Evolutionary conservation across 2,797 vertebrate species (phyloP), one percentile per base, ranked within the genome.

Genomic region (Anniella stebbinsi): DNA sequence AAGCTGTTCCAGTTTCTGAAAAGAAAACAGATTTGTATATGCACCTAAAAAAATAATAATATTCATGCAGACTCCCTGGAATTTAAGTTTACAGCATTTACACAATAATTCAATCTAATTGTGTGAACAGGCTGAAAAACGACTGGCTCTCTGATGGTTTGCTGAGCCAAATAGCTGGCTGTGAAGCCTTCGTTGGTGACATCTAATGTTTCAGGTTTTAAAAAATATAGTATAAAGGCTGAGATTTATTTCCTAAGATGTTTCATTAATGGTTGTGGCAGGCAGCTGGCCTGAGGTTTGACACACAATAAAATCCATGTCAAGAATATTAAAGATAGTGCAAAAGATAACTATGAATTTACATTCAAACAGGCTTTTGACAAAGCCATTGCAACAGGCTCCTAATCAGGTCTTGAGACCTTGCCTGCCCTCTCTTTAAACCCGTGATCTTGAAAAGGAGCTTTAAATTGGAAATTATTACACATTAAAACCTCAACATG

Each of bases 401-500:
- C 97, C 98, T 98, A 98, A 99, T 98, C 98, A 98, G 98, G 97
- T 97, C 97, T 97, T 92, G 97, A 97, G 97, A 98, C 97, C 97
- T 94, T 95, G 97, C 97, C 97, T 98, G 97, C 97, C 98, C 98
- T 98, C 98, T 98, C 98, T 98, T 98, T 98, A 98, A 98, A 98
- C 98, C 97, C 96, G 95, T 98, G 98, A 98, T 99, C 99, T 98
- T 98, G 98, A 99, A 98, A 98, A 99, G 98, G 98, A 98, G 99
- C 98, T 98, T 99, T 98, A 99, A 99, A 99, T 99, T 99, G 99
- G 99, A 99, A 99, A 99, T 99, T 99, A 99, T 99, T 99, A 99
- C 99, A 99, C 99, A 99, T 99, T 99, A 99, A 99, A 99, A 98
- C 98, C 98, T 98, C 97, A 96, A 98, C 97, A 98, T 97, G 97